Percentiles rank a stretch among this genome's conserved stretches.
Evolutionary conservation across 1,140 invertebrate genomes (phyloP).

Genomic region (Camponotus vicinus): DNA sequence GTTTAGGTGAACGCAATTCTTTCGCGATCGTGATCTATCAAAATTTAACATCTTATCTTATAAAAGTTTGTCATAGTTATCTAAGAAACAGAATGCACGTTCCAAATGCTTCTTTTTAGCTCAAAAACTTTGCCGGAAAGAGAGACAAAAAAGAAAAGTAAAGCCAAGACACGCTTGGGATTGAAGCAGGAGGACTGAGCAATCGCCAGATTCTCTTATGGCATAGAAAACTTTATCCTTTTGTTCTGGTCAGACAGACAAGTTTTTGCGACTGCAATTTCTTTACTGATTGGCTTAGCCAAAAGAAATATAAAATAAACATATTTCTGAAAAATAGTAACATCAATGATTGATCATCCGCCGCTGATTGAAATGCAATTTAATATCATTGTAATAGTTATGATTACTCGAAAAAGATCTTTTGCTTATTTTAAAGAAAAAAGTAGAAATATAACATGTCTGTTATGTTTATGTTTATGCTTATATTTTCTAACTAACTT

Average conservation of each 20-base stretch:
- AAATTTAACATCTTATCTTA: conserved; percentile 35
- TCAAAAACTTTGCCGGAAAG: conserved; percentile 54
- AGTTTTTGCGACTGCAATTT: conserved; percentile 74
- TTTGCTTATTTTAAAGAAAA: not conserved
- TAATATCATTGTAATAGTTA: conserved; percentile 5
- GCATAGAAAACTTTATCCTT: conserved; percentile 70
- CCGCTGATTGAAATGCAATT: not conserved
- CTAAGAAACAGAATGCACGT: conserved; percentile 53
- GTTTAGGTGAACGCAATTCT: conserved; percentile 44
- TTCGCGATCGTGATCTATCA: conserved; percentile 27
- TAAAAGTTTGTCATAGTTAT: conserved; percentile 46
- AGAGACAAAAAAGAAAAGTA: conserved; percentile 51
- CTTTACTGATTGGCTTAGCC: conserved; percentile 41
- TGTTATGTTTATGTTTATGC: not conserved
- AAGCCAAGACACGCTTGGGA: conserved; percentile 28
- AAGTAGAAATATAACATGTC: not conserved
- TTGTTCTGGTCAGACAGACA: conserved; percentile 68
- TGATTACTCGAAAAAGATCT: not conserved
- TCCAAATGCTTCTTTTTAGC: conserved; percentile 10
- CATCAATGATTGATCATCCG: conserved; percentile 13
- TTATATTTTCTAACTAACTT: too few species aligned
- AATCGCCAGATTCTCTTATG: conserved; percentile 74
- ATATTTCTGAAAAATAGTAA: conserved; percentile 53
- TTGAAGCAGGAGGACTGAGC: conserved; percentile 62
- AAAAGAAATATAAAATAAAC: conserved; percentile 63